These are phyloP conservation scores for Strix occidentalis DNA, from an alignment of 2,797 vertebrate species.

Conservation along the genomic window DNA sequence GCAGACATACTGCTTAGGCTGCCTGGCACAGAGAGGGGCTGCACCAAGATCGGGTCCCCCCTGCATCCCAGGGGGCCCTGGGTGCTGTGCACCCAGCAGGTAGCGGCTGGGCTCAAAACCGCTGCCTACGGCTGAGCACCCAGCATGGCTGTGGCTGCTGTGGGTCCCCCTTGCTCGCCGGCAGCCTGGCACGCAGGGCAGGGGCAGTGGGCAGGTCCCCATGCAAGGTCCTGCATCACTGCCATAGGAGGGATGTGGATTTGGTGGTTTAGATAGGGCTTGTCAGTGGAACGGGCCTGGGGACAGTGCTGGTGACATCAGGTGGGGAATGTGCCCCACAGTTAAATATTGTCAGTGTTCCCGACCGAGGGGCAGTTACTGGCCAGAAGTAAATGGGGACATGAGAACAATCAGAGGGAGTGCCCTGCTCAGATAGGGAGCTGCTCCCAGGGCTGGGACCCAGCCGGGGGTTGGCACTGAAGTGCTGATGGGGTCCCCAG, in stretches of 20 bases:
- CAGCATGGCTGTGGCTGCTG: fast-evolving
- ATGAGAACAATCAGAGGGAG: neutral
- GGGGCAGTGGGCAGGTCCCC: neutral
- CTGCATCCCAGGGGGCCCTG: neutral
- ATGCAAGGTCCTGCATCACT: neutral
- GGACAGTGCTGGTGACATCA: neutral
- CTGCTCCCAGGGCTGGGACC: neutral
- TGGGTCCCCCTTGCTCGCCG: fast-evolving
- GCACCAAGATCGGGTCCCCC: neutral
- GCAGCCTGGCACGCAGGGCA: neutral
- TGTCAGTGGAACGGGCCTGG: neutral
- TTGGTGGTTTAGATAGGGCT: neutral
- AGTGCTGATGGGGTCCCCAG: neutral
- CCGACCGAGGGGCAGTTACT: neutral
- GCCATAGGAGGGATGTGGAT: neutral
- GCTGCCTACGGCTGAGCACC: fast-evolving
- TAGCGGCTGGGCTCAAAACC: neutral
- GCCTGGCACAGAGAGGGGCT: neutral
- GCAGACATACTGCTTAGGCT: neutral
- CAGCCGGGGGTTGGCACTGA: fast-evolving
- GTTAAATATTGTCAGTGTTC: neutral
- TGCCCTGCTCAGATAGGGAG: fast-evolving
- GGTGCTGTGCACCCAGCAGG: fast-evolving
- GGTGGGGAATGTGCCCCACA: fast-evolving
- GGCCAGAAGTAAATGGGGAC: neutral